Evolutionary conservation across 2,888 invertebrate species (phyloP).

Genomic region (Philopedon plagiatum): DNA sequence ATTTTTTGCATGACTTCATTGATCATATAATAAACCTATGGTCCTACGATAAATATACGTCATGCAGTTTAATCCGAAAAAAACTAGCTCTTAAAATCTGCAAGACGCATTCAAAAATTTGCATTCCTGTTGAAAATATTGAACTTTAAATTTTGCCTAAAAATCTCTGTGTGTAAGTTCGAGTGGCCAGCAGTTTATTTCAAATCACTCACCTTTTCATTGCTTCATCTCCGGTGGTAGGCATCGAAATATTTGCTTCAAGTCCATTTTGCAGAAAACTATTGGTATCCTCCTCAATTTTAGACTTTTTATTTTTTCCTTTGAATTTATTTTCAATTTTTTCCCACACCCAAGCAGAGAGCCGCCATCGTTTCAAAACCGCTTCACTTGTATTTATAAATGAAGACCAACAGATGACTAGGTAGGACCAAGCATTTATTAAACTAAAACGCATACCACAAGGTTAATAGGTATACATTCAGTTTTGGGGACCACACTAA

Average conservation of each 20-base stretch:
- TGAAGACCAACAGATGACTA: constrained; percentile 60
- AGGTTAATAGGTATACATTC: neutral
- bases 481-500: too few species aligned
- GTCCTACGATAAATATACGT: too few species aligned
- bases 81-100: too few species aligned
- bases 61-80: too few species aligned
- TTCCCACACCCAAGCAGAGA: constrained; percentile 65
- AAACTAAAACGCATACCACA: constrained; percentile 57
- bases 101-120: too few species aligned
- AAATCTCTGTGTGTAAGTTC: too few species aligned
- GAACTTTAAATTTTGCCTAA: neutral
- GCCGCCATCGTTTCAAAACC: constrained; percentile 60
- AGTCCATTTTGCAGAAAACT: constrained; percentile 72
- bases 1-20: too few species aligned
- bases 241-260: constrained; percentile 83
- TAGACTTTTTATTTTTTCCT: constrained; percentile 59
- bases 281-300: constrained; percentile 67
- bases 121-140: neutral
- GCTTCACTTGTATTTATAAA: constrained; percentile 59
- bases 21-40: too few species aligned
- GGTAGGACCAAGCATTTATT: constrained; percentile 62
- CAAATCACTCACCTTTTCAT: constrained; percentile 88
- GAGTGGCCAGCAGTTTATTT: too few species aligned
- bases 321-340: constrained; percentile 64
- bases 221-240: constrained; percentile 93